Base-by-base conservation (phyloP, 2,888 invertebrate species). In the Thymelicus sylvestris region DNA sequence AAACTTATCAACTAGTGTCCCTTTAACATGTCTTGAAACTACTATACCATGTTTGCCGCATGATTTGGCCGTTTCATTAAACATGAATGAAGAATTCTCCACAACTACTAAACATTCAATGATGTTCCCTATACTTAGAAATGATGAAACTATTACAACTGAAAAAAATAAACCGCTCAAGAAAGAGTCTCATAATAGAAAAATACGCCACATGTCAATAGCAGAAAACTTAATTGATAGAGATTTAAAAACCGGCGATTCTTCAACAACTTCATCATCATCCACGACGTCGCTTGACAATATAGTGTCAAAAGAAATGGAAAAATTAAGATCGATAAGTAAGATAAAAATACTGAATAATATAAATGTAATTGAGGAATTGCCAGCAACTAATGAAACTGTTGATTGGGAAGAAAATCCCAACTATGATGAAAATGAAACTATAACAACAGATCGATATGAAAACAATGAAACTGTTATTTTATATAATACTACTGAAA, bases 31-130 rank as follows among this genome's bases (percentile, higher is more conserved):
- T 69, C 73, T 79, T 41, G 90, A 92, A 77, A 82, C 83, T 73
- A 75, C 75, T 65, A 79, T 91, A 6, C 76, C 83, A 4, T 93
- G 93, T 75, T 81, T 84, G 47, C 86, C 87, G 10, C 90, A 90
- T 72, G 79, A 84, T 72, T 76, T 83, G 71, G 76, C 81, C 48
- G 57, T 44, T 41, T 48, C 71, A 19, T 61, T 60, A 38, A 64
- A 38, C 31, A 47, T 64, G 12, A 60, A 70, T 66, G 48, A 65
- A 41, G 2, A 48, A 13, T 63, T n/a, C 0, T 15, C 48, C 6
- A 19, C 15, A 7, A 39, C 64, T 48, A 59, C 24, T 48, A 47
- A 12, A 47, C 47, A 8, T 4, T 50, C 64, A n/a, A 39, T 19
- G 3, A 63, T 44, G 31, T 15, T 38, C n/a, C 13, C 31, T n/a